A percentile compares a stretch with the other conserved stretches of the same genome.
phyloP scores from a whole-genome alignment of 2,888 invertebrate genomes.

The Drosophila gaucha region DNA sequence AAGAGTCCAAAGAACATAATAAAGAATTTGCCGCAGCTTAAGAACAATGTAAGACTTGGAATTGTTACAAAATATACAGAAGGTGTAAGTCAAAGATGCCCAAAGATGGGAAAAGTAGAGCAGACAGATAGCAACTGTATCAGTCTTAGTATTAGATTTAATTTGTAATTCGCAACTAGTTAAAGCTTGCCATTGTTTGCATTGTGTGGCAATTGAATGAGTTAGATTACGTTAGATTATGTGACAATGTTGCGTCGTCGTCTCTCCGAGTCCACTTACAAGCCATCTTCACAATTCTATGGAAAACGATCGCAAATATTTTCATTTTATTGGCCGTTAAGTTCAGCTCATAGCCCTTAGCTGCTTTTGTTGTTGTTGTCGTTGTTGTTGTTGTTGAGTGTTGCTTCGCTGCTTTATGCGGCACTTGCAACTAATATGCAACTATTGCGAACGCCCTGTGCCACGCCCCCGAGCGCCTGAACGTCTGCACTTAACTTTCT shows the following conservation, averaged over 20 bases:
- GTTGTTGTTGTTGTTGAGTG: conserved; percentile 7
- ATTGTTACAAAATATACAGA: conserved; percentile 1
- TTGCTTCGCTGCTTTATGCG: conserved; percentile 34
- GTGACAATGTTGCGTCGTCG: conserved; percentile 13
- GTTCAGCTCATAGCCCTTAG: conserved; percentile 4
- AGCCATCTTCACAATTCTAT: not conserved
- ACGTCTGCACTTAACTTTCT: conserved; percentile 48
- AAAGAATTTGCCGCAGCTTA: conserved; percentile 1
- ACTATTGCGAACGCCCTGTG: conserved; percentile 33
- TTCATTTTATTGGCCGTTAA: conserved; percentile 53
- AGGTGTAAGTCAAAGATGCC: not conserved
- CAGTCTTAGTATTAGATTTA: not conserved
- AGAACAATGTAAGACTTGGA: conserved; percentile 9
- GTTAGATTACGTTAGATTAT: conserved; percentile 24
- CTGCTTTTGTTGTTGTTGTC: not conserved
- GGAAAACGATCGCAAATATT: conserved; percentile 29
- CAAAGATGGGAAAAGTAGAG: not conserved
- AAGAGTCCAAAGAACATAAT: conserved; percentile 9
- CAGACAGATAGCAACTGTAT: too few species aligned
- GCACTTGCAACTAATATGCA: conserved; percentile 61
- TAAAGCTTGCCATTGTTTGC: not conserved
- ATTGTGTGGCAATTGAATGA: conserved; percentile 5
- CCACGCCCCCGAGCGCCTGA: not conserved
- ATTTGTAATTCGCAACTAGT: not conserved
- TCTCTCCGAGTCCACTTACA: not conserved